These are phyloP conservation scores for Xiphophorus birchmanni DNA, from an alignment of 2,797 vertebrate species.

Conservation along the genomic window DNA sequence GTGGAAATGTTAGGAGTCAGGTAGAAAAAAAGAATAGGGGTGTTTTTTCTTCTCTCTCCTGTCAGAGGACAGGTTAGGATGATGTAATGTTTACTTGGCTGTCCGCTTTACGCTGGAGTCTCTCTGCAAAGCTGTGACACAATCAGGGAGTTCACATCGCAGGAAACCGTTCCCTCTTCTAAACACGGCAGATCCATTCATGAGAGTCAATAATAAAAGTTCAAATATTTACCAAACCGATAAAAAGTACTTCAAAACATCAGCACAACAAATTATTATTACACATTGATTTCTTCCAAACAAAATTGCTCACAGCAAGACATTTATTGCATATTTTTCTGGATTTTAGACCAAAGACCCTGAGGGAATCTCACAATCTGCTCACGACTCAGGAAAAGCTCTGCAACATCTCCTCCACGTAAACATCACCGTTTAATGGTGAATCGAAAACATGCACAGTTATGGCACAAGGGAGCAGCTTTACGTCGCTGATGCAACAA, in stretches of 20 bases:
- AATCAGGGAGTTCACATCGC: not conserved
- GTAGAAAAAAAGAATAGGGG: constrained; percentile 38
- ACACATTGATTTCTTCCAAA: not conserved
- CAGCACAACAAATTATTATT: not conserved
- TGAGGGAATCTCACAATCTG: constrained; percentile 1
- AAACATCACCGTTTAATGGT: not conserved
- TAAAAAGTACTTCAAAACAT: not conserved
- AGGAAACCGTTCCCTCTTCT: not conserved
- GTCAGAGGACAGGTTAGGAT: constrained; percentile 33
- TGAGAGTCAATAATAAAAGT: not conserved
- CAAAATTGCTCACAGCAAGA: not conserved
- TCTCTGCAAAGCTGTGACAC: constrained; percentile 15
- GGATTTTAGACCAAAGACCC: not conserved
- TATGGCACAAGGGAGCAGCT: not conserved
- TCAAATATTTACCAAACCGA: not conserved
- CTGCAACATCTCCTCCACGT: not conserved
- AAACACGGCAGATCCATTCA: not conserved
- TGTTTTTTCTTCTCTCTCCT: constrained; percentile 30
- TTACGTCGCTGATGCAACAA: not conserved
- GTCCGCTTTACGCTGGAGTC: not conserved
- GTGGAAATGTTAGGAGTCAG: constrained; percentile 69
- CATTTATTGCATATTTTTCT: not conserved
- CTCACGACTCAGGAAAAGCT: not conserved
- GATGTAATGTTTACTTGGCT: constrained; percentile 33
- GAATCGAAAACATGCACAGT: not conserved